These are phyloP conservation scores for Hymenopus coronatus DNA, from an alignment of 2,888 invertebrate species.

Conservation along the genomic window DNA sequence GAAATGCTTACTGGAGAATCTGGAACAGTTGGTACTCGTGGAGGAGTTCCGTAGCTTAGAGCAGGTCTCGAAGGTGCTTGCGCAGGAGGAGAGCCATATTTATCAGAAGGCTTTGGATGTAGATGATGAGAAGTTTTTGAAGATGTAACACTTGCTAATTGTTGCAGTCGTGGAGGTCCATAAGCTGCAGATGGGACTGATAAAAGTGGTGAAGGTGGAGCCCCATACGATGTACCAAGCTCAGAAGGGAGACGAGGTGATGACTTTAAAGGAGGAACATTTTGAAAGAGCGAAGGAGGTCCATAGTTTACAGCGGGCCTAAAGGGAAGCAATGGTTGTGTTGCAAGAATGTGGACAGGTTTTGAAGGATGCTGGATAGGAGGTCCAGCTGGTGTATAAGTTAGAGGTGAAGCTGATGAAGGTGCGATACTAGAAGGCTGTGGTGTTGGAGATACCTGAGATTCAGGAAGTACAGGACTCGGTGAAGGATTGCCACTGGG, in stretches of 20 bases:
- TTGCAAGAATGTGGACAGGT: no score
- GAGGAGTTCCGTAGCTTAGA: neutral
- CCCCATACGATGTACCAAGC: neutral
- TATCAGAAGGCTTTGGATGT: neutral
- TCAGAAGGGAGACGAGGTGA: no score
- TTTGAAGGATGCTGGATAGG: neutral
- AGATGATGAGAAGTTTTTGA: neutral
- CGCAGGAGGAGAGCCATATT: neutral
- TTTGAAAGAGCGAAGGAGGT: neutral
- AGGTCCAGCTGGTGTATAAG: neutral
- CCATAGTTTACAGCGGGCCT: neutral
- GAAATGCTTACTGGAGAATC: neutral
- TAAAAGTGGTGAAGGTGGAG: neutral
- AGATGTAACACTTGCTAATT: neutral
- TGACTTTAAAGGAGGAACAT: no score
- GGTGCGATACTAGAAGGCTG: neutral
- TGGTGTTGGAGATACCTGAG: neutral
- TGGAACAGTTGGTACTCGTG: no score
- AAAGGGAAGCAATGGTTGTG: no score
- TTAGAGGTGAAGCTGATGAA: neutral
- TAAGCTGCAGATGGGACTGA: neutral
- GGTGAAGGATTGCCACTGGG: neutral
- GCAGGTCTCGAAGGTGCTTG: neutral
- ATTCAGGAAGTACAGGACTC: neutral
- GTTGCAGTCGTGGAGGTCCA: neutral